Evolutionary conservation across 2,113 vertebrate species (phyloP).

Genomic region (Ranitomeya imitator): DNA sequence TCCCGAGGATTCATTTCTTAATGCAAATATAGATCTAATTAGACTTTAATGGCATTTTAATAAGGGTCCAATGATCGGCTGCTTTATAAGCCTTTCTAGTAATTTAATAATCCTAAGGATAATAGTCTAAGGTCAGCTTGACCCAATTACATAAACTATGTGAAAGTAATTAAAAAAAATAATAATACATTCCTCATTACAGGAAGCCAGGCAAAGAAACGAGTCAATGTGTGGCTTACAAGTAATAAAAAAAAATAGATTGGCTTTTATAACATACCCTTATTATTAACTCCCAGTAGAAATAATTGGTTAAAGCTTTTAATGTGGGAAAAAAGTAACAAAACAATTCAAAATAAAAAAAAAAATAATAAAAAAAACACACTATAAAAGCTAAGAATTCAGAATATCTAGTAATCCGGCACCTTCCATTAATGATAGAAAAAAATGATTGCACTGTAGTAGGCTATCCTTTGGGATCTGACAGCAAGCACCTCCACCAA

Average conservation of each 20-base stretch:
- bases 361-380: not conserved
- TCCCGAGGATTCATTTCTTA: constrained; percentile 21
- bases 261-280: not conserved
- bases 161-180: constrained; percentile 24
- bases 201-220: not conserved
- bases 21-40: constrained; percentile 24
- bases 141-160: constrained; percentile 29
- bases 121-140: constrained; percentile 27
- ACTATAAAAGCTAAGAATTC: not conserved
- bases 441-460: too few species aligned
- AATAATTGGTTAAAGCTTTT: not conserved
- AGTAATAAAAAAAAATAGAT: not conserved
- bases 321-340: not conserved
- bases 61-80: constrained; percentile 20
- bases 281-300: not conserved
- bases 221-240: not conserved
- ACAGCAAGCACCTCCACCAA: too few species aligned
- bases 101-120: constrained; percentile 25
- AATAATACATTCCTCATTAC: not conserved
- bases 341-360: not conserved
- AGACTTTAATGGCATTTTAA: constrained; percentile 28
- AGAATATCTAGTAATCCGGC: too few species aligned
- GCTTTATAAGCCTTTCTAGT: constrained; percentile 27
- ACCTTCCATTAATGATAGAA: too few species aligned
- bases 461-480: too few species aligned